Evolutionary conservation across 2,113 vertebrate species (phyloP), one percentile per base, ranked within the genome.

Genomic region (Nesogale talazaci): DNA sequence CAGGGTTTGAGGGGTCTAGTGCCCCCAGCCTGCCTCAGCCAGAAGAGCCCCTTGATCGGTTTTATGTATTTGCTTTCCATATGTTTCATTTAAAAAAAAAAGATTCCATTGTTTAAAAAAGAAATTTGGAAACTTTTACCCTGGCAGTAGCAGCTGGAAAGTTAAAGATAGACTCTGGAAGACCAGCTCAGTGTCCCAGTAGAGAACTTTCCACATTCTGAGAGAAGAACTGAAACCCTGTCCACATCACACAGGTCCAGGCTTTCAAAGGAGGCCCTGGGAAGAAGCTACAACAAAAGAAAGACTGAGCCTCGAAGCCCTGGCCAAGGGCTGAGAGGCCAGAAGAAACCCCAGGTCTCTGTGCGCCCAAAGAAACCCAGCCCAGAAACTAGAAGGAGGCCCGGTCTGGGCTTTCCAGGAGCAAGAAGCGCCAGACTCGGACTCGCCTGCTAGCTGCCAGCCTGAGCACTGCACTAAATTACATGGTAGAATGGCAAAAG

Each of bases 21-120:
- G 34, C 11, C 40, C 14, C 10, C 27, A 11, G 34, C 52, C 20
- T 22, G 36, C 79, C 22, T 86, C n/a, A n/a, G 79, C 61, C 76
- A 77, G 36, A 79, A 83, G 7, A 72, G 52, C 86, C 89, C 79
- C 76, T 84, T 52, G 83, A 34, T 82, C 65, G 82, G 59, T 38
- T 92, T 93, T 95, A 88, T 93, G 89, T 88, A 83, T 3, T 65
- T 88, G 75, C 38, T 79, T 92, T 92, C 96, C 88, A 52, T 59
- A 70, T 80, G 72, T 75, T 84, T 82, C 63, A 93, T 20, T 76
- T 75, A 72, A 83, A 93, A 92, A 72, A 83, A 93, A 92, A 93
- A 89, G 63, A 86, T 96, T 94, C 93, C 94, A 93, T 65, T 77
- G 91, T 80, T 65, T 86, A 29, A 61, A 92, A 88, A 91, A 63